These are phyloP conservation scores for Drosophila carrolli DNA, from an alignment of 1,140 invertebrate genomes.

Conservation along the genomic window DNA sequence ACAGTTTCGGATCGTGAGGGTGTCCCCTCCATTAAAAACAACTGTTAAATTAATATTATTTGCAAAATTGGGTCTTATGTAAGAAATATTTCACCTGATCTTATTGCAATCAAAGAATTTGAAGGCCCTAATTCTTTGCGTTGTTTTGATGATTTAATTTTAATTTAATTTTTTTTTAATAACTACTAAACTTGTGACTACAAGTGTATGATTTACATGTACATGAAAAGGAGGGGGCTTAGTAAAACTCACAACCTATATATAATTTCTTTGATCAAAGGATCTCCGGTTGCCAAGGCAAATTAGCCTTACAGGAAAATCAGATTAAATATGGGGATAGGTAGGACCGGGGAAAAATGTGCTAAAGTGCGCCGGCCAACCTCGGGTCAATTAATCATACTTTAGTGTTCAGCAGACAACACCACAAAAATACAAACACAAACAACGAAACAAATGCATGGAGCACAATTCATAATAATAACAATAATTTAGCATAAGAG, in stretches of 20 bases:
- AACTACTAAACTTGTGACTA: not conserved
- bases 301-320: conserved; percentile 30
- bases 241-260: not conserved
- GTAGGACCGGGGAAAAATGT: conserved; percentile 24
- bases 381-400: conserved; percentile 70
- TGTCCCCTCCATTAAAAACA: no score
- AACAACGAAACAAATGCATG: conserved; percentile 43
- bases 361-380: conserved; percentile 43
- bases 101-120: no score
- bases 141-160: not conserved
- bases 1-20: no score
- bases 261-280: conserved; percentile 3
- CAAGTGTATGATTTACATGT: not conserved
- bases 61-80: no score
- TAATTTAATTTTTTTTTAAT: no score
- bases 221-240: not conserved
- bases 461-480: conserved; percentile 64
- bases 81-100: no score
- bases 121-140: not conserved
- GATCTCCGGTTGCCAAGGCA: conserved; percentile 34
- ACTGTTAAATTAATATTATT: no score
- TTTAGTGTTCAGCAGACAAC: conserved; percentile 46
- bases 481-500: conserved; percentile 70
- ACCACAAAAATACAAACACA: conserved; percentile 40
- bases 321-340: not conserved